Base-by-base conservation (phyloP, 2,113 vertebrate genomes). In the Pomatorhinus ruficollis region DNA sequence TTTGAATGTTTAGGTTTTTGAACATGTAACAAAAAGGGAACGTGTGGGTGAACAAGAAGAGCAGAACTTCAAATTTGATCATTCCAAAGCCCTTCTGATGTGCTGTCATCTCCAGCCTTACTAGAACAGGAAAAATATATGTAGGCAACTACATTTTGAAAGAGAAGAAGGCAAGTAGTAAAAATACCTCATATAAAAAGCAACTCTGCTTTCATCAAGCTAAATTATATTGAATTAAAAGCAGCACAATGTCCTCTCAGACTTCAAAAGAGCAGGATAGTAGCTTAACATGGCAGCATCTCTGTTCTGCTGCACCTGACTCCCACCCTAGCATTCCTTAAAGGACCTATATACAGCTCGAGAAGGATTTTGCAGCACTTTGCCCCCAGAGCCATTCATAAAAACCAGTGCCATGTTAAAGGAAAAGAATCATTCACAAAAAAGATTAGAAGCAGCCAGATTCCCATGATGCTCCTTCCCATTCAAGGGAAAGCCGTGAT, bases 401-500 rank as follows among this genome's bases (percentile, higher is more conserved):
- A 97, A 95, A 96, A 95, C 24, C 63, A 17, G 82, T 96, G 56
- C 94, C 87, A 93, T 89, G 65, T 83, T 96, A 81, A 95, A 95
- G 92, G 63, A 75, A 86, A 96, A 89, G 92, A 94, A 75, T 44
- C 97, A 97, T 97, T 97, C 97, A 98, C 92, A 97, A 97, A 93
- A 90, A 81, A 96, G 76, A 94, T 88, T 47, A 91, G 75, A 74
- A 92, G 93, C 60, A 95, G 79, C 42, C 87, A 57, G 93, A 89
- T 81, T 97, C 93, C 96, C 97, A 95, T 95, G 83, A 96, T 97
- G 93, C 97, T 96, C 88, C 80, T 90, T 92, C 91, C 88, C 95
- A 97, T 96, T 97, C 95, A 97, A 88, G 72, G 83, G 87, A 91
- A 95, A 95, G 92, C 86, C 3, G 35, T 37, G 45, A 81, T 77